These are phyloP conservation scores for Tilapia sparmanii DNA, from an alignment of 2,113 vertebrate species.

Conservation along the genomic window DNA sequence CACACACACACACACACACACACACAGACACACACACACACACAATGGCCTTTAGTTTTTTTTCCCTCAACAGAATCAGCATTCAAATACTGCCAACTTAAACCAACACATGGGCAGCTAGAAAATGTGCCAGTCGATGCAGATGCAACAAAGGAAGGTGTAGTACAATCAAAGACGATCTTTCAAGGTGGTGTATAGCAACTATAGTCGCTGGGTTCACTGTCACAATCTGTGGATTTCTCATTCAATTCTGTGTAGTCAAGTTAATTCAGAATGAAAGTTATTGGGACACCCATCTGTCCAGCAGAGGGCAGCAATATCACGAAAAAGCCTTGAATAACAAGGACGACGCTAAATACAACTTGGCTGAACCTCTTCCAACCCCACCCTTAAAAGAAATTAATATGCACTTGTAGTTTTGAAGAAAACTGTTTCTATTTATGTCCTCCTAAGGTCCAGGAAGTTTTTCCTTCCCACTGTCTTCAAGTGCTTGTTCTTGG, in stretches of 20 bases:
- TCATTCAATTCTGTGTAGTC: background rate
- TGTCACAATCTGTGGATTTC: background rate
- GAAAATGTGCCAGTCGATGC: background rate
- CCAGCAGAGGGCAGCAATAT: background rate
- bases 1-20: slow-evolving; percentile 17
- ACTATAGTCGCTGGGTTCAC: background rate
- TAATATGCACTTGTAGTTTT: background rate
- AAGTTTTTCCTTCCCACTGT: background rate
- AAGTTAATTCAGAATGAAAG: background rate
- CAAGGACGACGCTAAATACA: fast-evolving
- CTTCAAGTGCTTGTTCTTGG: fast-evolving
- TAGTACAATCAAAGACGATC: background rate
- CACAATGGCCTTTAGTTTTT: background rate
- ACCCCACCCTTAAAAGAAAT: background rate
- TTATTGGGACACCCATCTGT: background rate
- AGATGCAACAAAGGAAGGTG: background rate
- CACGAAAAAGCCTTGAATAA: background rate
- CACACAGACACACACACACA: slow-evolving; percentile 44
- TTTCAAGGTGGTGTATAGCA: background rate
- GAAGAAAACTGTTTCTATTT: background rate
- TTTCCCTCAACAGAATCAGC: background rate
- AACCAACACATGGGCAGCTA: background rate
- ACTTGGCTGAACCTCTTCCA: background rate
- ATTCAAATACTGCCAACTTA: slow-evolving; percentile 10
- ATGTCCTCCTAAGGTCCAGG: background rate